Evolutionary conservation across 1,140 invertebrate genomes (phyloP).

Genomic region (Paraescarpia echinospica): DNA sequence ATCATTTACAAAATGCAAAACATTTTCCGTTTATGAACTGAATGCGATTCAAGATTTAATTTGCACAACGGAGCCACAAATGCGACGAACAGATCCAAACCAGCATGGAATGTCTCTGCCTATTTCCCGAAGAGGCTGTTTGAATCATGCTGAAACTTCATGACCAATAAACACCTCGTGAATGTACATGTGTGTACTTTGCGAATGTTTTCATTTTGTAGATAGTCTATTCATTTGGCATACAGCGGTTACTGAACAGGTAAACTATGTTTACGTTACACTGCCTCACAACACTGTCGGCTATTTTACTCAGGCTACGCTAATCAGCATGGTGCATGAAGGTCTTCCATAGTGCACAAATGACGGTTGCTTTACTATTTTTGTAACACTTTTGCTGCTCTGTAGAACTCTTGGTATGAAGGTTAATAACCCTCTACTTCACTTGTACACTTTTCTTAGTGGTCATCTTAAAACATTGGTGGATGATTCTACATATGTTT

Average conservation of each 20-base stretch:
- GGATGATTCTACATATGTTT: too few relatives aligned
- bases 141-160: not conserved
- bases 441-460: not conserved
- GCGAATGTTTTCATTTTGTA: not conserved
- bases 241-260: not conserved
- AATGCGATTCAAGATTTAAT: not conserved
- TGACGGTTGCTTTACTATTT: not conserved
- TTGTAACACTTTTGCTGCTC: not conserved
- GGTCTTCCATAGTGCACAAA: not conserved
- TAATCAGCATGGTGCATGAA: not conserved
- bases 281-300: not conserved
- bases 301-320: not conserved
- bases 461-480: not conserved
- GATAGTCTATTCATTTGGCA: not conserved
- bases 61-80: not conserved
- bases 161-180: not conserved
- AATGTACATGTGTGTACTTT: not conserved
- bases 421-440: not conserved
- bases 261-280: not conserved
- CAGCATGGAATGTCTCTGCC: not conserved
- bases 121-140: not conserved
- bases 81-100: not conserved
- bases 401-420: not conserved
- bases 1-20: not conserved
- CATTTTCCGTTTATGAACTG: not conserved